Base-by-base conservation (phyloP, 2,888 invertebrate genomes). In the Leptopterna dolabrata region DNA sequence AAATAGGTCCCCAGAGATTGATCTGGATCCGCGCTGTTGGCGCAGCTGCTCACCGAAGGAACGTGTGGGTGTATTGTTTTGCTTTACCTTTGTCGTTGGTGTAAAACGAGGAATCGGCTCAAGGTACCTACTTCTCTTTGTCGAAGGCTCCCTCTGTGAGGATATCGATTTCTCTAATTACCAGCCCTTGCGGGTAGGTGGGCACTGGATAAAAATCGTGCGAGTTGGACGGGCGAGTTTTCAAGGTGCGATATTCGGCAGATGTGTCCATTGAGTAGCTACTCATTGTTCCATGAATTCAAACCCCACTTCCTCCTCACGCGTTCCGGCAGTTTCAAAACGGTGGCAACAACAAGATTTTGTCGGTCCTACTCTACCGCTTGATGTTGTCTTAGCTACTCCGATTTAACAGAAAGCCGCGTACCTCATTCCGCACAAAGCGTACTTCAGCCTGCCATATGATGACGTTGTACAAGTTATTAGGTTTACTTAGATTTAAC, bases 331-430 rank as follows among this genome's bases (percentile, higher is more conserved):
- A 63, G 73, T 30, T 73, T 73, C 73, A 16, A 73, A 81, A 81
- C 81, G 81, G 27, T 55, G 47, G 47, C n/a, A 27, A 81, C 55
- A 81, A 51, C 81, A 81, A 81, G 81, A 55, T 81, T 81, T 81
- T 81, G 81, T 51, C 47, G 81, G n/a, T 55, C 81, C 81, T 81
- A 81, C 51, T 51, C 55, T 19, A 81, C 81, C 51, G 81, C 81
- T 81, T 81, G 30, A 81, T 81, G 30, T 30, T 47, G 55, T 30
- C 81, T 81, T 29, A 27, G 55, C 16, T n/a, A 51, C 81, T 19
- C 29, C 55, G 51, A 81, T 81, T 29, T 30, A 51, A 51, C 81
- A 47, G 29, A 71, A 71, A 71, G 71, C 73, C 73, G 73, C 73
- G 36, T 73, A 73, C 73, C 36, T 36, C 73, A 55, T 11, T 2